These are phyloP conservation scores for Barbus barbus DNA, from an alignment of 2,113 vertebrate species.

Conservation along the genomic window DNA sequence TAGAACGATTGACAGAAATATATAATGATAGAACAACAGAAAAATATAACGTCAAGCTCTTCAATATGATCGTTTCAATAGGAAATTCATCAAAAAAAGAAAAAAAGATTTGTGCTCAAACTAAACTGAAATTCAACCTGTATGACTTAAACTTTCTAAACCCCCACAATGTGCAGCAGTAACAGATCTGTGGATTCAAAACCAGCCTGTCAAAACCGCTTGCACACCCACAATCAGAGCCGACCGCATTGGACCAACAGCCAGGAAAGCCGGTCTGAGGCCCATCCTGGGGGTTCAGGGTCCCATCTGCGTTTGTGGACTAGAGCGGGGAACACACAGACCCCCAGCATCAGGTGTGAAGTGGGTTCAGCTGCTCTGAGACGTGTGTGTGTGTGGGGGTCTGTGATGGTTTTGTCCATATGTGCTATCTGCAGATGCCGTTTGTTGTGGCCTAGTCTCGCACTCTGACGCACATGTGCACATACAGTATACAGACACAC, in stretches of 20 bases:
- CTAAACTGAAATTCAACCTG: too few relatives aligned
- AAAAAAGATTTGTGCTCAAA: too few relatives aligned
- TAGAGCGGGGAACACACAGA: conserved; percentile 27
- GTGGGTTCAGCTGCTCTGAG: conserved; percentile 71
- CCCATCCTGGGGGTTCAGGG: conserved; percentile 40
- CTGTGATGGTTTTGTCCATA: conserved; percentile 54
- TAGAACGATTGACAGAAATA: too few relatives aligned
- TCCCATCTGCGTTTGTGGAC: conserved; percentile 48
- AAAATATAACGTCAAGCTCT: too few relatives aligned
- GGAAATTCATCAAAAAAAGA: too few relatives aligned
- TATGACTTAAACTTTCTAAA: too few relatives aligned
- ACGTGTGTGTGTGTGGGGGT: conserved; percentile 3
- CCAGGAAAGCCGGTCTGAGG: conserved; percentile 38
- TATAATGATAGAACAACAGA: too few relatives aligned
- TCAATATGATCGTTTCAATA: too few relatives aligned
- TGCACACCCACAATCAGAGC: too few relatives aligned
- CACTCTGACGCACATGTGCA: conserved; percentile 55
- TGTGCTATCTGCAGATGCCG: conserved; percentile 56
- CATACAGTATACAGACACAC: conserved; percentile 51
- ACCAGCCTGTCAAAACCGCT: too few relatives aligned
- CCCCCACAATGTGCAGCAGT: too few relatives aligned
- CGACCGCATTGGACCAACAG: conserved; percentile 5
- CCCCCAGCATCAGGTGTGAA: conserved; percentile 73
- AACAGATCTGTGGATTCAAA: too few relatives aligned
- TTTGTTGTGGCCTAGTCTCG: conserved; percentile 67